Percentiles rank a stretch among this genome's conserved stretches.
phyloP scores from a whole-genome alignment of 2,113 vertebrate species.

The Phoxinus phoxinus region DNA sequence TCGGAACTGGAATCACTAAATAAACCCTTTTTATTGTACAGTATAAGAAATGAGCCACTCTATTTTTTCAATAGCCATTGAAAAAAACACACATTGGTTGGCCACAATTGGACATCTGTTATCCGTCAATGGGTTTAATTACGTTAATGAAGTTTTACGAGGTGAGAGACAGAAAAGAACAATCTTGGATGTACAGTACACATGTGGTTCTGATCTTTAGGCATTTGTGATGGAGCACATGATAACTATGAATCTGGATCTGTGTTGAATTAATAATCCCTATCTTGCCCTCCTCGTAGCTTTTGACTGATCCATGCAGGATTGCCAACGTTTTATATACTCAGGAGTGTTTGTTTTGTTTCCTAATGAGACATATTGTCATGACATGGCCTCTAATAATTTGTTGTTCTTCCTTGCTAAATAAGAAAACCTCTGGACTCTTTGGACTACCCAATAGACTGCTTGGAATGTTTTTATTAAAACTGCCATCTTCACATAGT shows the following conservation, averaged over 20 bases:
- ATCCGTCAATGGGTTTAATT: neutral
- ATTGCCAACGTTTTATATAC: conserved; percentile 21
- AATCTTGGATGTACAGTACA: neutral
- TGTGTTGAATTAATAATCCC: neutral
- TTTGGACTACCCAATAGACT: conserved; percentile 28
- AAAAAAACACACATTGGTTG: neutral
- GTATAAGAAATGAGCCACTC: neutral
- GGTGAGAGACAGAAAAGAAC: neutral
- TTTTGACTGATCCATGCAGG: neutral
- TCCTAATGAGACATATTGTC: neutral
- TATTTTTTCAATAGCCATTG: neutral
- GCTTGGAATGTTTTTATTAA: conserved; percentile 50
- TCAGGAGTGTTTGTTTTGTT: neutral
- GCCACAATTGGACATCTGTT: neutral
- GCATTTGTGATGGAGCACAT: neutral
- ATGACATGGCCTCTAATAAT: neutral
- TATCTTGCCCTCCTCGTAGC: neutral
- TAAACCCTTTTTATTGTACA: neutral
- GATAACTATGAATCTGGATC: neutral
- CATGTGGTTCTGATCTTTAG: conserved; percentile 16
- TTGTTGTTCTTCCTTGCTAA: conserved; percentile 12
- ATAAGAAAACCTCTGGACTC: conserved; percentile 20
- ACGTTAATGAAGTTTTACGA: neutral
- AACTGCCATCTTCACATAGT: conserved; percentile 34
- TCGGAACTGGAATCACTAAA: neutral